Evolutionary conservation across 2,113 vertebrate species (phyloP).

Genomic region (Lagopus leucura): DNA sequence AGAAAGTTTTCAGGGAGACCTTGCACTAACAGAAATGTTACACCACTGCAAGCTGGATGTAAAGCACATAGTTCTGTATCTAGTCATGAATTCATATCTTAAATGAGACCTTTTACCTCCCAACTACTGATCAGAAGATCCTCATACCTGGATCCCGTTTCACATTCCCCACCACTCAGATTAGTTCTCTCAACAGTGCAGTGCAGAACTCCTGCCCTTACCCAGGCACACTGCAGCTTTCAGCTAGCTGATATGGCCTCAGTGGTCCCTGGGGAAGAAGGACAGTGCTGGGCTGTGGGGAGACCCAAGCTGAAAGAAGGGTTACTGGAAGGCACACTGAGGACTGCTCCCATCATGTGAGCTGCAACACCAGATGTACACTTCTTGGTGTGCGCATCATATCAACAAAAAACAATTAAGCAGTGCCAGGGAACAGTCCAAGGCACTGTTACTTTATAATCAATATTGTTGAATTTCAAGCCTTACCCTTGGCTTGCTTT

Average conservation of each 20-base stretch:
- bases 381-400: neutral
- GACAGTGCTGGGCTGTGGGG: accelerated
- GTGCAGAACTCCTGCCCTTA: neutral
- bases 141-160: neutral
- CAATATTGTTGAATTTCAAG: neutral
- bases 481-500: neutral
- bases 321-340: neutral
- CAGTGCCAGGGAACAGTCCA: neutral
- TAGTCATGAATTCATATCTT: accelerated
- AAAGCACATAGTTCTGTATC: neutral
- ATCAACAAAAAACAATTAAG: neutral
- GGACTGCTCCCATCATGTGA: neutral
- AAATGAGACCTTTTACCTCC: neutral
- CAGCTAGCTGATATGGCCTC: neutral
- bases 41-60: neutral
- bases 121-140: neutral
- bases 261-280: neutral
- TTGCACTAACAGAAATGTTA: neutral
- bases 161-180: neutral
- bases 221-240: neutral
- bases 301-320: neutral
- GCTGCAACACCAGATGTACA: neutral
- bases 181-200: neutral
- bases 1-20: neutral
- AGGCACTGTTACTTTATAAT: neutral